A percentile compares a stretch with the other conserved stretches of the same genome.
Evolutionary conservation across 2,113 vertebrate species (phyloP).

Genomic region (Pantherophis guttatus): DNA sequence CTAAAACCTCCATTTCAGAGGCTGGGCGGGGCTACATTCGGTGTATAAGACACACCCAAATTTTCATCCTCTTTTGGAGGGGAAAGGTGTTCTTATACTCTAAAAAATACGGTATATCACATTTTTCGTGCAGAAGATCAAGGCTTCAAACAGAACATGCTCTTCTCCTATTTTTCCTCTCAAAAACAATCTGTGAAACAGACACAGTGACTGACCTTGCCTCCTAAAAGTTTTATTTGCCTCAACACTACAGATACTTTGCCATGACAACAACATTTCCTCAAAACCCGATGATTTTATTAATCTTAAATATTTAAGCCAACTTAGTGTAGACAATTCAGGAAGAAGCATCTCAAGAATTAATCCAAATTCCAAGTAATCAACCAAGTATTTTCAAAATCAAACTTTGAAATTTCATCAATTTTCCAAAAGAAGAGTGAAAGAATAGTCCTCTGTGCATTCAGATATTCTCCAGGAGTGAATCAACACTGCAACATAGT

Average conservation of each 20-base stretch:
- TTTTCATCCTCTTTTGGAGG: too few relatives aligned
- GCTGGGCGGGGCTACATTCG: too few relatives aligned
- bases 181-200: not conserved
- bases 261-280: not conserved
- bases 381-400: not conserved
- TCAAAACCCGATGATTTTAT: not conserved
- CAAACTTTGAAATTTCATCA: not conserved
- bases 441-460: not conserved
- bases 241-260: not conserved
- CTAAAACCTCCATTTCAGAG: too few relatives aligned
- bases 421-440: not conserved
- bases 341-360: not conserved
- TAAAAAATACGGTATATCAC: too few relatives aligned
- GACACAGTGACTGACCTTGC: not conserved
- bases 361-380: not conserved
- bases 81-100: too few relatives aligned
- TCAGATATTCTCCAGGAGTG: not conserved
- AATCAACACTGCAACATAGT: not conserved
- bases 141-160: not conserved
- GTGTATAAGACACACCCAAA: too few relatives aligned
- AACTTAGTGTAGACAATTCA: not conserved
- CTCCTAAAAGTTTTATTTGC: not conserved
- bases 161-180: not conserved
- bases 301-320: not conserved
- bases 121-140: not conserved